Evolutionary conservation across 2,113 vertebrate genomes (phyloP).

Genomic region (Athene cunicularia): DNA sequence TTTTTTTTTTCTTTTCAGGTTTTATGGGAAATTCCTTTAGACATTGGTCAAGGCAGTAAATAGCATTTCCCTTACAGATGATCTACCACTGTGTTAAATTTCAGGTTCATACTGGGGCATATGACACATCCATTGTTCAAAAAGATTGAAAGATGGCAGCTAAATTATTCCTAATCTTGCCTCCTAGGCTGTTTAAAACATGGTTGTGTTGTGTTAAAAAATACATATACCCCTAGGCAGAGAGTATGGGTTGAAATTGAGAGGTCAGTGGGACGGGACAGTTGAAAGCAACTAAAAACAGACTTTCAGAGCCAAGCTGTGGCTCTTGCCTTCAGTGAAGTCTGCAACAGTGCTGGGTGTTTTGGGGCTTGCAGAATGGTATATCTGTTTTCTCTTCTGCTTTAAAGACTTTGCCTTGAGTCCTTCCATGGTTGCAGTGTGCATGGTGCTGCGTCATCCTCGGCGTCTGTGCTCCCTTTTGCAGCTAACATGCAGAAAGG

Average conservation of each 20-base stretch:
- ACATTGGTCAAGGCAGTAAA: background rate
- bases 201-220: background rate
- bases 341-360: background rate
- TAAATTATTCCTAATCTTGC: background rate
- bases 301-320: background rate
- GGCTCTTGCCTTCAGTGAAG: background rate
- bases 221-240: background rate
- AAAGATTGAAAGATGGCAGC: background rate
- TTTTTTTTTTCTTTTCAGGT: background rate
- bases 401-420: background rate
- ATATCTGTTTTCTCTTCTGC: background rate
- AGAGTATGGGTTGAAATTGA: background rate
- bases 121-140: background rate
- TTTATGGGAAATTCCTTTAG: background rate
- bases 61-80: background rate
- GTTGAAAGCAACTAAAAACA: background rate
- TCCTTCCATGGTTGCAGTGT: rapidly evolving
- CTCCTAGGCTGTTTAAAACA: background rate
- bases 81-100: background rate
- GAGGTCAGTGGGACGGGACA: background rate
- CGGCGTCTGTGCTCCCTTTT: background rate
- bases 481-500: rapidly evolving
- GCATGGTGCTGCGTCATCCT: rapidly evolving
- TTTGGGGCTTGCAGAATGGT: background rate
- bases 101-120: background rate